Evolutionary conservation across 1,140 invertebrate species (phyloP).

Genomic region (Colletes latitarsis): DNA sequence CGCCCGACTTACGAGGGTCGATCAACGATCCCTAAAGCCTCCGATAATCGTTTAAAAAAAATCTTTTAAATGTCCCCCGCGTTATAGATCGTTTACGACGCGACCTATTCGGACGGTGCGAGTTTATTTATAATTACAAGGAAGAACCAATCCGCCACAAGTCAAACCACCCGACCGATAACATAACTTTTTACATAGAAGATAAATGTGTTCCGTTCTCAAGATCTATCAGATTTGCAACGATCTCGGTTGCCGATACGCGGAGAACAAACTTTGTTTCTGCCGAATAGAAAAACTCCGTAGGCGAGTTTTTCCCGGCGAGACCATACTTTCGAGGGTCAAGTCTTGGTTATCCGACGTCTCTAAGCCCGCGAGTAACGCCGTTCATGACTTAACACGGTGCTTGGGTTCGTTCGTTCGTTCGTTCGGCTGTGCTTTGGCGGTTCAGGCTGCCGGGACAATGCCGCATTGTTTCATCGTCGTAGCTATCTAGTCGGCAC

Average conservation of each 20-base stretch:
- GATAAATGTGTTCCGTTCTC: no score
- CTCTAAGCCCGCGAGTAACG: constrained; percentile 52
- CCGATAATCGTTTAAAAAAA: no score
- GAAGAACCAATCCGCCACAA: no score
- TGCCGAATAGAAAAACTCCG: background rate
- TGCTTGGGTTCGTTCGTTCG: constrained; percentile 30
- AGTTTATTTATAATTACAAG: no score
- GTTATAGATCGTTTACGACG: no score
- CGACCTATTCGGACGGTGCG: no score
- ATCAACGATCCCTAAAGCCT: no score
- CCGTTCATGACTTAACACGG: constrained; percentile 68
- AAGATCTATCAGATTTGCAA: no score
- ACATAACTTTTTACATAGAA: no score
- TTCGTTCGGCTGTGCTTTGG: constrained; percentile 45
- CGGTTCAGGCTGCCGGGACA: constrained; percentile 70
- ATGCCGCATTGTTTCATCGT: constrained; percentile 76
- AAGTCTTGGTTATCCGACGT: constrained; percentile 36
- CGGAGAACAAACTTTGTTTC: background rate
- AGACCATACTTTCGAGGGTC: constrained; percentile 12
- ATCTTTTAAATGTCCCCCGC: no score
- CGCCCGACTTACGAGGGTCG: background rate
- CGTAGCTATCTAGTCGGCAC: constrained; percentile 68
- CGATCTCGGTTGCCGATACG: no score
- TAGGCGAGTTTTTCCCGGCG: background rate
- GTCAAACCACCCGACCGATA: no score